Conservation (phyloP, 2,113 vertebrate species). For the Piaya cayana region DNA sequence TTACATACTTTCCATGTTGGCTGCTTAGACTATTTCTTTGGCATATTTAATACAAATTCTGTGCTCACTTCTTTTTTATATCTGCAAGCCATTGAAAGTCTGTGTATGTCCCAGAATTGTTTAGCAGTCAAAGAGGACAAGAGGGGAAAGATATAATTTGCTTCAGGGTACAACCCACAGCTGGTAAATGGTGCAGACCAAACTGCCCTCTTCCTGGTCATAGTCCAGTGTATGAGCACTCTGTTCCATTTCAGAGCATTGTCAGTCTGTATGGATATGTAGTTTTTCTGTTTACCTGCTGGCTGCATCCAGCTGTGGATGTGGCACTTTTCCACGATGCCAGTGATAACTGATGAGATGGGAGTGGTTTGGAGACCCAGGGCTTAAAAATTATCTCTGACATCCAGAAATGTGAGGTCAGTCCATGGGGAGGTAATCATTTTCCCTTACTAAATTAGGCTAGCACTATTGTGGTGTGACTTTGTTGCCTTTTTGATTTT, state of each 20-base stretch:
- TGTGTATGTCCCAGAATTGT: not conserved
- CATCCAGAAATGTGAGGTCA: not conserved
- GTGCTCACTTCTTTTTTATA: not conserved
- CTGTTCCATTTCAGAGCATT: not conserved
- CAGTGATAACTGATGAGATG: not conserved
- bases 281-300: not conserved
- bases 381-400: not conserved
- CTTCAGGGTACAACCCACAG: not conserved
- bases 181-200: not conserved
- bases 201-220: not conserved
- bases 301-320: not conserved
- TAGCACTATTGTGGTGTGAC: not conserved
- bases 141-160: not conserved
- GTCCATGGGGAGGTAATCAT: not conserved
- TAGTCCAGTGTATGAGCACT: not conserved
- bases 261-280: not conserved
- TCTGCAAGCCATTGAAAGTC: not conserved
- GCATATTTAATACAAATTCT: not conserved
- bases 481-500: not conserved
- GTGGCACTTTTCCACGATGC: not conserved
- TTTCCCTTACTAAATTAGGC: not conserved
- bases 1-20: not conserved
- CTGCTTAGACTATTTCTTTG: not conserved
- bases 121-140: not conserved
- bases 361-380: not conserved